phyloP scores from a whole-genome alignment of 2,797 vertebrate genomes.

The Danio tinwini region DNA sequence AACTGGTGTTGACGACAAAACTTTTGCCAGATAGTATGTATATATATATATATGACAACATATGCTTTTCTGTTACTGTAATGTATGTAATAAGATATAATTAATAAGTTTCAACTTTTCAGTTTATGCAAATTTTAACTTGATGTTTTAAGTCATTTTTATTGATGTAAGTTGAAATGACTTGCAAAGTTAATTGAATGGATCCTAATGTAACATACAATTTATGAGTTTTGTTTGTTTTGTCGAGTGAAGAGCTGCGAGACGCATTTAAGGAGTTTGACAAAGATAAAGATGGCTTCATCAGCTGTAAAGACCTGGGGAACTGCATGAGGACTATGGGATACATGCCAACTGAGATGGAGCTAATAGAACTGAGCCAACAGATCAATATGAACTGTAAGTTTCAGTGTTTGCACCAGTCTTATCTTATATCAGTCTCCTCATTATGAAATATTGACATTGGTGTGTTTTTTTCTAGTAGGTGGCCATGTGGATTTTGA shows the following conservation, averaged over 20 bases:
- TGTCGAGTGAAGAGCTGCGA: constrained; percentile 83
- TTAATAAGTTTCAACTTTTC: too few species aligned
- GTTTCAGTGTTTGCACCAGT: constrained; percentile 49
- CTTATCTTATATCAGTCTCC: neutral
- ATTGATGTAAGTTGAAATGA: too few species aligned
- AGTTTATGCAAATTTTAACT: too few species aligned
- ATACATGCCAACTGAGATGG: constrained; percentile 99
- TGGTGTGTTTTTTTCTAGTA: constrained; percentile 73
- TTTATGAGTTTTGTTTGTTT: neutral
- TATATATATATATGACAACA: too few species aligned
- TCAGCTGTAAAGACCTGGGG: constrained; percentile 96
- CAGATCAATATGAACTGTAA: constrained; percentile 99
- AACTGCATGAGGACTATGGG: constrained; percentile 99
- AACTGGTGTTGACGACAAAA: too few species aligned
- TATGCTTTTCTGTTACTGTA: too few species aligned
- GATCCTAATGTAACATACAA: neutral
- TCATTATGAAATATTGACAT: constrained; percentile 8
- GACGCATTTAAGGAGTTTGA: constrained; percentile 98
- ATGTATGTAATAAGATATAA: too few species aligned
- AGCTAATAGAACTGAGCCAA: constrained; percentile 95
- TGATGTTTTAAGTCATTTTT: too few species aligned
- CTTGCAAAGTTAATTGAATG: too few species aligned
- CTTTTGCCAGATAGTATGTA: too few species aligned
- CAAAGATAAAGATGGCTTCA: constrained; percentile 96
- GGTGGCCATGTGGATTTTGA: constrained; percentile 98